Conservation (phyloP, 2,797 vertebrate species). For the Hydrolagus colliei region DNA sequence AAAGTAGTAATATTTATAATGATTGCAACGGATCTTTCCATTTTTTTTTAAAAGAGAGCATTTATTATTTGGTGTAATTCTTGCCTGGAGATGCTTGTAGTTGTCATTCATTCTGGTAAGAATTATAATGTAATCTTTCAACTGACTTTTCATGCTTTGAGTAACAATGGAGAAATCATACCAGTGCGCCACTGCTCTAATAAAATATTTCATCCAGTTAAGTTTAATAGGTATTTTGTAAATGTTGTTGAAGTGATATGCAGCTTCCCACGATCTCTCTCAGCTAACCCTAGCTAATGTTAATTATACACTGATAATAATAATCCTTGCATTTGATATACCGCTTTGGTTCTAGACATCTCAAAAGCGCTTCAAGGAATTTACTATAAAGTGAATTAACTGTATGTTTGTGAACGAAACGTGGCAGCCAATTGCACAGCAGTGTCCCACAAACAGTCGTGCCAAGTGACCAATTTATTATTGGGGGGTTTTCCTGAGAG, state of each 20-base stretch:
- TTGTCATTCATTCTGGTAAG: neutral
- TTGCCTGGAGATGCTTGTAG: neutral
- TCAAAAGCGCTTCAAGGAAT: too few species aligned
- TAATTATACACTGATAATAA: neutral
- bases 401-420: too few species aligned
- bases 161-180: neutral
- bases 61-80: constrained; percentile 13
- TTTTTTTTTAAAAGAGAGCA: neutral
- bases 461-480: too few species aligned
- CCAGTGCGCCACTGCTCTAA: neutral
- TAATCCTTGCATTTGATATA: too few species aligned
- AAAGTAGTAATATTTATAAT: neutral
- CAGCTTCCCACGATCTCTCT: neutral
- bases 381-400: too few species aligned
- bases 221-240: neutral
- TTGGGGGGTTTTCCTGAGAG: too few species aligned
- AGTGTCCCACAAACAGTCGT: too few species aligned
- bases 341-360: too few species aligned
- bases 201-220: too few species aligned
- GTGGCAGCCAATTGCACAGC: too few species aligned
- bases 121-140: neutral
- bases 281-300: neutral
- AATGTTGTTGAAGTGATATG: neutral
- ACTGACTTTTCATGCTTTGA: neutral
- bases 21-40: neutral